Conservation (phyloP, 2,113 vertebrate species). For the Leptosomus discolor region DNA sequence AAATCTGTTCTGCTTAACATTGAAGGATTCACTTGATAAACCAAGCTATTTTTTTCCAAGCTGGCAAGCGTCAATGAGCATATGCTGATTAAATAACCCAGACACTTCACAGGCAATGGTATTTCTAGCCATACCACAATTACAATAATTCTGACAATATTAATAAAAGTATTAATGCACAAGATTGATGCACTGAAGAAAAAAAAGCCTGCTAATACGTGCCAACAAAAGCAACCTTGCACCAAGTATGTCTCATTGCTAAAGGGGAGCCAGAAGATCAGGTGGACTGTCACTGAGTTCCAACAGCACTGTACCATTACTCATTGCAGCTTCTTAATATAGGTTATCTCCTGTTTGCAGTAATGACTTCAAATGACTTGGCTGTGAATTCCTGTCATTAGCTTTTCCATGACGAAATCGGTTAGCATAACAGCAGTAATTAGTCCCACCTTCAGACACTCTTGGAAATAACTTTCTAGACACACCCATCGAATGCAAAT, state of each 20-base stretch:
- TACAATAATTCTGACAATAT: neutral
- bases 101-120: neutral
- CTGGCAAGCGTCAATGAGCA: neutral
- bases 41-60: neutral
- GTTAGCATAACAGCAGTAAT: neutral
- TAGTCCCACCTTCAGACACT: slow-evolving; percentile 9
- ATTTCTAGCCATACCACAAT: neutral
- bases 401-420: slow-evolving; percentile 44
- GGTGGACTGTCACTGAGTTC: neutral
- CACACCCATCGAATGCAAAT: neutral
- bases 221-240: neutral
- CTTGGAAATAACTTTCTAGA: neutral
- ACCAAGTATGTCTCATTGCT: neutral
- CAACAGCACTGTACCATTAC: neutral
- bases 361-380: slow-evolving; percentile 13
- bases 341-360: neutral
- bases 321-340: slow-evolving; percentile 7
- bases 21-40: neutral
- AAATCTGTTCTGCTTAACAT: neutral
- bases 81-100: neutral
- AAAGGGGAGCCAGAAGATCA: neutral
- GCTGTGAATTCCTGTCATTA: neutral
- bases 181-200: neutral
- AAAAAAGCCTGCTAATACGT: neutral
- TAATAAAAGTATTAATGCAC: neutral